phyloP scores from a whole-genome alignment of 2,797 vertebrate species.

The Diglossa cyanea region DNA sequence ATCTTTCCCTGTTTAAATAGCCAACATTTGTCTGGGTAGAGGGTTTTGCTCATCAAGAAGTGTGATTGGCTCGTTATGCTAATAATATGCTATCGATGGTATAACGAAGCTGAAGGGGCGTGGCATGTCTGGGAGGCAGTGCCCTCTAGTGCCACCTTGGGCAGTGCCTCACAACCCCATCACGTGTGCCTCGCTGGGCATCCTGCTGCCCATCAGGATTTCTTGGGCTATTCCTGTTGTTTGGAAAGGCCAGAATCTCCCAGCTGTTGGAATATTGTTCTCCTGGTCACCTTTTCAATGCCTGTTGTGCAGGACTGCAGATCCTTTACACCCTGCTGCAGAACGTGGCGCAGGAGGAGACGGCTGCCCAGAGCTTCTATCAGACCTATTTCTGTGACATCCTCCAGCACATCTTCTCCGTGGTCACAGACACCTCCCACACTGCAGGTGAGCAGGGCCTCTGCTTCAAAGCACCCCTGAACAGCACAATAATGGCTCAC shows the following conservation, averaged over 20 bases:
- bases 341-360: conserved; percentile 97
- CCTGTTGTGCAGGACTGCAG: conserved; percentile 83
- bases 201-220: not conserved
- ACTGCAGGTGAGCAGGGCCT: conserved; percentile 86
- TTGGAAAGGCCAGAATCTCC: not conserved
- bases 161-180: not conserved
- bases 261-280: not conserved
- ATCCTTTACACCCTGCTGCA: conserved; percentile 97
- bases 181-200: fast-evolving
- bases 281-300: not conserved
- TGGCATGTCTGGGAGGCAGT: fast-evolving
- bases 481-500: fast-evolving
- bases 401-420: conserved; percentile 98
- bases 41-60: not conserved
- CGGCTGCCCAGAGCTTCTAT: conserved; percentile 97
- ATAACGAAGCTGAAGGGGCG: fast-evolving
- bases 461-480: not conserved
- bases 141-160: not conserved
- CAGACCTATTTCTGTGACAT: conserved; percentile 98
- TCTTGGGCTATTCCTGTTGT: fast-evolving
- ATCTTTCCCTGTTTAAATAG: not conserved
- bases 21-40: fast-evolving
- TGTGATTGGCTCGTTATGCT: not conserved
- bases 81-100: too few relatives aligned
- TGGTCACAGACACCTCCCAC: conserved; percentile 98